Evolutionary conservation across 2,113 vertebrate species (phyloP), one percentile per base, ranked within the genome.

Genomic region (Pipa parva): DNA sequence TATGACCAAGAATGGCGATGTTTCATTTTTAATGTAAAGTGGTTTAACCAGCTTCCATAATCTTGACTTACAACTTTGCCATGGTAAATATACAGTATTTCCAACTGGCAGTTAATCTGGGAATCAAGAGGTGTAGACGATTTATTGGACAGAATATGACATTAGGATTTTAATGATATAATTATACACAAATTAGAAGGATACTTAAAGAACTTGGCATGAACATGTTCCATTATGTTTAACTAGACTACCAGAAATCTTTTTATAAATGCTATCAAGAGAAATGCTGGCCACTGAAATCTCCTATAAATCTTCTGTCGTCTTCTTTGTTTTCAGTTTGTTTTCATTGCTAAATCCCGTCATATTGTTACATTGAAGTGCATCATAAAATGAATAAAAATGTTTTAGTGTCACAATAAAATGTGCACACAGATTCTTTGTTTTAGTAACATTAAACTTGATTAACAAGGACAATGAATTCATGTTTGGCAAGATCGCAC

Each of bases 81-180:
- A 70, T 70, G 66, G 33, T 45, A 70, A 70, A 70, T 54, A 70
- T 70, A 54, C 39, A 27, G 59, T 20, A 29, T 70, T 70, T 61
- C 58, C 58, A 61, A 61, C 66, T 60, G 66, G 57, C 61, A 61
- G 58, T 70, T 70, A 70, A 70, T 61, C 58, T 60, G 42, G 28
- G 46, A 70, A 61, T 61, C 33, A 70, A 61, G 46, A 61, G 58
- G 66, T 70, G 66, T 61, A 70, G 66, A 70, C 66, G 61, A 70
- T 70, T 70, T 70, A 70, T 70, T 70, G 66, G 66, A 70, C 66
- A 70, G 31, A 50, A 61, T 52, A 48, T 61, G 59, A 70, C 66
- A 54, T 70, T 61, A 60, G 57, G 57, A 42, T 70, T 70, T 70
- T 61, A 70, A 70, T 70, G 58, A 61, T 61, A 70, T 70, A 70